Conservation (phyloP, 2,113 vertebrate species). For the Calyptommatus sinebrachiatus region DNA sequence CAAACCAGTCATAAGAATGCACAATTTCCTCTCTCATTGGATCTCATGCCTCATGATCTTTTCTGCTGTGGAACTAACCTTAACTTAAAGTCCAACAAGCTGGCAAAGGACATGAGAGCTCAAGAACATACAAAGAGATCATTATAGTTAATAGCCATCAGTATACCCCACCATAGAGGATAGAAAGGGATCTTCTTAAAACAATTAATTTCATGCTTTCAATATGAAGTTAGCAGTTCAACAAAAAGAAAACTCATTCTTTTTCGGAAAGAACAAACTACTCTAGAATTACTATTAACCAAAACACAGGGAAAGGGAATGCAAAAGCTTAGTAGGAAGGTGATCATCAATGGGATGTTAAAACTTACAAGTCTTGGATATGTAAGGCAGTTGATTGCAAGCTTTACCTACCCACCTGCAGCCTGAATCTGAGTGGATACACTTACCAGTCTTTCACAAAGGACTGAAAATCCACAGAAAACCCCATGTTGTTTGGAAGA, state of each 20-base stretch:
- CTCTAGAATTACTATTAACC: background rate
- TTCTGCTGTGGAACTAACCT: too few species aligned
- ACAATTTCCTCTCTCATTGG: background rate
- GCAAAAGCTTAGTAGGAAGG: background rate
- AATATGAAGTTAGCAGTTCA: background rate
- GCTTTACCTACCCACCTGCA: background rate
- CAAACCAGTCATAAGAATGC: too few species aligned
- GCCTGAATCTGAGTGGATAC: background rate
- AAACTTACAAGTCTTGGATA: background rate
- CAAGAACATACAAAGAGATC: background rate
- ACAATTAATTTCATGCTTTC: background rate
- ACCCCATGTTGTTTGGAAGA: slow-evolving; percentile 89
- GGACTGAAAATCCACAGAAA: slow-evolving; percentile 93
- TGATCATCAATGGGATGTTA: background rate
- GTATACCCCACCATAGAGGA: background rate
- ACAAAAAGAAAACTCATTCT: background rate
- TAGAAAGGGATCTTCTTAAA: background rate
- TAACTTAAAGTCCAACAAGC: too few species aligned
- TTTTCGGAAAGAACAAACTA: background rate
- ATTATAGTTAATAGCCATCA: background rate
- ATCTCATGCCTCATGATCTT: background rate
- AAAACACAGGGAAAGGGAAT: background rate
- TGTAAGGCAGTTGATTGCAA: background rate
- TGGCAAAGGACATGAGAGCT: background rate
- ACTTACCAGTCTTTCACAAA: slow-evolving; percentile 95